phyloP scores from a whole-genome alignment of 2,113 vertebrate genomes.

The Aspiorhynchus laticeps region DNA sequence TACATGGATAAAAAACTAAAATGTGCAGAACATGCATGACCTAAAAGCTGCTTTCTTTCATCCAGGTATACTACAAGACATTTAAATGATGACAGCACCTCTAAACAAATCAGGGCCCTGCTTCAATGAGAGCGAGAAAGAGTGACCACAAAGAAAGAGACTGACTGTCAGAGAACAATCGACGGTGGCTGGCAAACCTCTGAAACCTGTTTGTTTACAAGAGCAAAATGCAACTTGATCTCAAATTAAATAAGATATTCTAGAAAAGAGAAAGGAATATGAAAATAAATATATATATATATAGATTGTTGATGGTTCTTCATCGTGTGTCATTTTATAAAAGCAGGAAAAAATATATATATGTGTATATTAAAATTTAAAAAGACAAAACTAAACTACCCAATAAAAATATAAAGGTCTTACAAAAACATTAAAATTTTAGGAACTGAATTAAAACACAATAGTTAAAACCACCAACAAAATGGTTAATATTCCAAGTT shows the following conservation, averaged over 20 bases:
- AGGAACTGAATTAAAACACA: constrained; percentile 64
- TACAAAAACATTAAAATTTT: constrained; percentile 53
- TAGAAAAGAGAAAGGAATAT: constrained; percentile 71
- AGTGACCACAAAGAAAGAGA: constrained; percentile 47
- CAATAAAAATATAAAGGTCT: constrained; percentile 37
- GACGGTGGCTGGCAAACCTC: constrained; percentile 60
- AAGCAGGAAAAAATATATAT: constrained; percentile 66
- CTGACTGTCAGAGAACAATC: constrained; percentile 57
- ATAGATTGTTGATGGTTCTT: constrained; percentile 80
- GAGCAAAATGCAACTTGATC: constrained; percentile 70
- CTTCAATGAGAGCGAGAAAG: constrained; percentile 80
- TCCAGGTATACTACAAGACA: constrained; percentile 90
- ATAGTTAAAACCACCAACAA: constrained; percentile 54
- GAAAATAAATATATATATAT: constrained; percentile 77
- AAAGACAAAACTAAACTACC: constrained; percentile 65
- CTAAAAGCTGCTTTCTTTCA: background rate
- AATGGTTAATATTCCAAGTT: constrained; percentile 69
- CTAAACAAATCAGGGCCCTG: constrained; percentile 92
- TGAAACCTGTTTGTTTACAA: constrained; percentile 71
- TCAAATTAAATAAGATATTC: constrained; percentile 68
- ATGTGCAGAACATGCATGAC: background rate
- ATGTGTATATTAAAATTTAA: constrained; percentile 77
- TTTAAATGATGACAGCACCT: constrained; percentile 92
- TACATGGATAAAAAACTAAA: background rate
- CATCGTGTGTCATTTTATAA: constrained; percentile 84